phyloP scores from a whole-genome alignment of 2,113 vertebrate species.

The Pseudorhombus dupliciocellatus region DNA sequence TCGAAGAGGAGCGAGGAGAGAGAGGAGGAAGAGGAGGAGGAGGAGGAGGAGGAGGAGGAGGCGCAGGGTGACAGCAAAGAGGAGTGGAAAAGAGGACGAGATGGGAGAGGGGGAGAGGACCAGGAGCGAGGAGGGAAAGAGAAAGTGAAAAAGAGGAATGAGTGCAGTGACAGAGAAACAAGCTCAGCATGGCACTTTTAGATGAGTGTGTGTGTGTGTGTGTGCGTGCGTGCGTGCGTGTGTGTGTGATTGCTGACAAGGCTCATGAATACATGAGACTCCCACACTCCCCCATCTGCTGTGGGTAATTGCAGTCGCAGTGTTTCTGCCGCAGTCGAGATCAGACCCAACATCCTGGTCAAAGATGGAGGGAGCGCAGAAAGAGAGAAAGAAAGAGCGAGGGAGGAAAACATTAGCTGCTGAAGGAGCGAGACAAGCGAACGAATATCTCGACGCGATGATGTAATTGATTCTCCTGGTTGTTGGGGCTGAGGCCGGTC shows the following conservation, averaged over 20 bases:
- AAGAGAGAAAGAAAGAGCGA: not conserved
- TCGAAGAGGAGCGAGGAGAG: conserved; percentile 20
- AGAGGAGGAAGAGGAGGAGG: conserved; percentile 19
- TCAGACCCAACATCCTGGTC: conserved; percentile 36
- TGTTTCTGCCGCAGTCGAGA: conserved; percentile 44
- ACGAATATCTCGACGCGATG: too few species aligned
- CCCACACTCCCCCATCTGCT: conserved; percentile 72
- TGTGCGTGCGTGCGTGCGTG: conserved; percentile 25
- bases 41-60: conserved; percentile 2
- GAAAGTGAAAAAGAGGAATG: conserved; percentile 10
- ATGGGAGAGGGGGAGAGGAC: conserved; percentile 1
- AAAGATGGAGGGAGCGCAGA: conserved; percentile 9
- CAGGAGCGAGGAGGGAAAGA: conserved; percentile 38
- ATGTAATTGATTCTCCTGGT: too few species aligned
- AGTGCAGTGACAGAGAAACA: conserved; percentile 17
- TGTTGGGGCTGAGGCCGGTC: too few species aligned
- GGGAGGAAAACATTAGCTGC: not conserved
- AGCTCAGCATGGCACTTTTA: conserved; percentile 37
- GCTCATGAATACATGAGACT: conserved; percentile 62
- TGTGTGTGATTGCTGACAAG: conserved; percentile 42
- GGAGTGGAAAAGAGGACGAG: conserved; percentile 41
- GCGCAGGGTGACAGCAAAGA: conserved; percentile 17
- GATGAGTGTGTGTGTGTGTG: conserved; percentile 30
- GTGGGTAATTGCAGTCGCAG: conserved; percentile 50
- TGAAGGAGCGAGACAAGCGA: too few species aligned